These are phyloP conservation scores for Himalopsyche japonica DNA, from an alignment of 2,888 invertebrate genomes.

Conservation along the genomic window DNA sequence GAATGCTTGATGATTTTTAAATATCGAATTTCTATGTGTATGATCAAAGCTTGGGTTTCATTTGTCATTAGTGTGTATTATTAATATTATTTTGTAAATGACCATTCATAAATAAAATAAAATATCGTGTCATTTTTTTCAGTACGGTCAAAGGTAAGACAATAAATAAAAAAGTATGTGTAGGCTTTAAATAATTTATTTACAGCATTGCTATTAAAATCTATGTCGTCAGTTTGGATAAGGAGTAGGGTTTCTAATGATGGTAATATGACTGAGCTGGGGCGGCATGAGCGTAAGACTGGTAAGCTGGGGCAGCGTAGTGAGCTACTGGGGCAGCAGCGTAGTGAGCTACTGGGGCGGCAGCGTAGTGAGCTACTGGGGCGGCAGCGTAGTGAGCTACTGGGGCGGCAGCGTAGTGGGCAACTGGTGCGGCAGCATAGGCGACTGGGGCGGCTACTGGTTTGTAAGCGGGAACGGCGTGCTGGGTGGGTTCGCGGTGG, in stretches of 20 bases:
- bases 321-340: constrained; percentile 12
- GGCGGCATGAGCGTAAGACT: constrained; percentile 12
- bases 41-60: too few relatives aligned
- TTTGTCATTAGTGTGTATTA: too few relatives aligned
- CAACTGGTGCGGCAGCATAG: constrained; percentile 9
- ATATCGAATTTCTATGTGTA: too few relatives aligned
- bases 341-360: constrained; percentile 18
- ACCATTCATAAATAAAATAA: too few relatives aligned
- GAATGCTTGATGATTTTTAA: too few relatives aligned
- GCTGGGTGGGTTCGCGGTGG: constrained; percentile 48
- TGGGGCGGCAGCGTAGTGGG: constrained; percentile 10
- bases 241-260: not conserved
- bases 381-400: constrained; percentile 24
- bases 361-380: constrained; percentile 20
- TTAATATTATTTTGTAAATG: too few relatives aligned
- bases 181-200: not conserved
- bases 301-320: constrained; percentile 16
- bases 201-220: not conserved
- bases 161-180: not conserved
- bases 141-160: too few relatives aligned
- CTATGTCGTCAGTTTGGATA: not conserved
- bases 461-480: not conserved
- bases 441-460: constrained; percentile 16
- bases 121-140: too few relatives aligned
- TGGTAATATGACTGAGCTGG: constrained; percentile 24